Percentiles rank a stretch among this genome's conserved stretches.
Conservation (phyloP, 2,888 invertebrate species). For the Melanargia galathea region DNA sequence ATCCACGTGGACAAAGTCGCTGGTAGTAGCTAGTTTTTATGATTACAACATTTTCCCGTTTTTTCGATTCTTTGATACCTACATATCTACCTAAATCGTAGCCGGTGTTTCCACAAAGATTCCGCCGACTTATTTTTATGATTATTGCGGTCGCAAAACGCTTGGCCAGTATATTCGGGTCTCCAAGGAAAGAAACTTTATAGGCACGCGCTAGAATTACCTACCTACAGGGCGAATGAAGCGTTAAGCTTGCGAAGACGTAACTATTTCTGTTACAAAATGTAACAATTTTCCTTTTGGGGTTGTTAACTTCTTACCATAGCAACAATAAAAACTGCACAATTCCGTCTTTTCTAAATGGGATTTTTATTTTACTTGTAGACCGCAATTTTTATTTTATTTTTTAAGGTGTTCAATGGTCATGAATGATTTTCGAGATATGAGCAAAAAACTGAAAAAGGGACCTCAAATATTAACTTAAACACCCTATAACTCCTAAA, state of each 20-base stretch:
- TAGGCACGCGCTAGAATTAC: constrained; percentile 9
- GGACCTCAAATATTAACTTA: too few relatives aligned
- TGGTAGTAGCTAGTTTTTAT: not conserved
- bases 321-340: not conserved
- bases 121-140: constrained; percentile 25
- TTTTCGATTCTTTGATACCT: not conserved
- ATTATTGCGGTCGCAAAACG: constrained; percentile 26
- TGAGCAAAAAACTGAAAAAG: too few relatives aligned
- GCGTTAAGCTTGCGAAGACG: constrained; percentile 13
- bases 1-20: too few relatives aligned
- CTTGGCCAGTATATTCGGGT: constrained; percentile 20
- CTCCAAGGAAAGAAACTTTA: constrained; percentile 18
- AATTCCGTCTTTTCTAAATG: too few relatives aligned
- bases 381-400: too few relatives aligned
- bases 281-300: not conserved
- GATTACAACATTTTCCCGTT: not conserved
- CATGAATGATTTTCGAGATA: too few relatives aligned
- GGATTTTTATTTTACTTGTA: too few relatives aligned
- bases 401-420: too few relatives aligned
- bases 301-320: not conserved
- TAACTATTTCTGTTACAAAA: not conserved
- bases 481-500: too few relatives aligned
- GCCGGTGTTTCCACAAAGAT: constrained; percentile 16
- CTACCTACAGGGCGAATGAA: not conserved
- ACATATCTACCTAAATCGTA: not conserved